Evolutionary conservation across 2,113 vertebrate genomes (phyloP).

Genomic region (Cololabis saira): DNA sequence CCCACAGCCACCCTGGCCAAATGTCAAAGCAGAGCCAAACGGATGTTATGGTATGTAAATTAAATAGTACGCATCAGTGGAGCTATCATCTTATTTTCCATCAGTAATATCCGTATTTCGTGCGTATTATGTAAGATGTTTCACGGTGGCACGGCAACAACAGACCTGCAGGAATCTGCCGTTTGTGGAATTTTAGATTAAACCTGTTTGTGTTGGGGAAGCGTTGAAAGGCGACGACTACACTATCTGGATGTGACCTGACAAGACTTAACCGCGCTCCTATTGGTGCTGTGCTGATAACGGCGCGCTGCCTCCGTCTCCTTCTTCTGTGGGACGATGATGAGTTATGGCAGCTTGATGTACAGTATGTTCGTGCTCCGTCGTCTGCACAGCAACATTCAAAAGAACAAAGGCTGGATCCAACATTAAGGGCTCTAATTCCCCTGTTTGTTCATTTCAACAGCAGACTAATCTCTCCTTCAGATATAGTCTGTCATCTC

Average conservation of each 20-base stretch:
- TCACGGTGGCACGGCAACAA: neutral
- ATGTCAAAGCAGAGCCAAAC: conserved; percentile 61
- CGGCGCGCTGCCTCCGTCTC: conserved; percentile 15
- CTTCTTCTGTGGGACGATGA: conserved; percentile 46
- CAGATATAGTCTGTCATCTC: conserved; percentile 40
- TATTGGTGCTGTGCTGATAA: conserved; percentile 57
- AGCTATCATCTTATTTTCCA: conserved; percentile 4
- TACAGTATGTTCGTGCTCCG: conserved; percentile 30
- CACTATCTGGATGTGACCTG: conserved; percentile 30
- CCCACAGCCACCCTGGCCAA: conserved; percentile 55
- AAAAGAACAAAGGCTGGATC: conserved; percentile 57
- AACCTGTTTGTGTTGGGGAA: neutral
- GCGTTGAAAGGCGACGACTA: neutral
- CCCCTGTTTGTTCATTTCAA: conserved; percentile 56
- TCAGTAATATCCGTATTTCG: neutral
- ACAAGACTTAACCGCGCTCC: conserved; percentile 45
- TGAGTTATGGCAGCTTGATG: conserved; percentile 67
- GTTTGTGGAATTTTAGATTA: conserved; percentile 9
- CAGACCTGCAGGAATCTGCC: neutral
- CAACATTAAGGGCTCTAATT: conserved; percentile 32
- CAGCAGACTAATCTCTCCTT: conserved; percentile 33
- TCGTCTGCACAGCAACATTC: conserved; percentile 42
- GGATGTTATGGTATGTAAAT: conserved; percentile 47
- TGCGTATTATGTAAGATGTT: neutral
- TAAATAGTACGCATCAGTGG: conserved; percentile 43